Conservation (phyloP, 2,888 invertebrate species). For the Disparrhopalites patrizii region DNA sequence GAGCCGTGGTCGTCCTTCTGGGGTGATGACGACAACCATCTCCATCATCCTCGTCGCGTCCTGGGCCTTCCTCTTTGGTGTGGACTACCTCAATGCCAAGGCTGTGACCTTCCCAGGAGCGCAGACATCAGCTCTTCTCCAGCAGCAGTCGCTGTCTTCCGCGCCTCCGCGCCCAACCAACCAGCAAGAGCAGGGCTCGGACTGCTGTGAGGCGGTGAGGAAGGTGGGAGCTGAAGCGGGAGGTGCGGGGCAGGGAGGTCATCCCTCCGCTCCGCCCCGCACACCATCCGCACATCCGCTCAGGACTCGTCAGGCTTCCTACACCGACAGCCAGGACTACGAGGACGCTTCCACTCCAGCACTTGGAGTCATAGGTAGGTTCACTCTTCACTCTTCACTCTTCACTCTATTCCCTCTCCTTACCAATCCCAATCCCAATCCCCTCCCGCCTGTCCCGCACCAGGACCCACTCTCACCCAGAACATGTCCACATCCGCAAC, state of each 20-base stretch:
- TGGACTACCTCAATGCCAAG: constrained; percentile 5
- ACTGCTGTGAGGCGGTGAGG: neutral
- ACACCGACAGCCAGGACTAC: neutral
- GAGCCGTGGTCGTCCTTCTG: neutral
- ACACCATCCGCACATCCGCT: too few relatives aligned
- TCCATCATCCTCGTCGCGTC: neutral
- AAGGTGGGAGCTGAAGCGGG: too few relatives aligned
- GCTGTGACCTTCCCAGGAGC: constrained; percentile 1
- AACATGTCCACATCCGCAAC: too few relatives aligned
- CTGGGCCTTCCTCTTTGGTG: constrained; percentile 2
- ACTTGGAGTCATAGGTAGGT: constrained; percentile 3
- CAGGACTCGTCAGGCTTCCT: too few relatives aligned
- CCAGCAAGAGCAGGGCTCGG: neutral
- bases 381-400: too few relatives aligned
- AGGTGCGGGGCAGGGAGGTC: too few relatives aligned
- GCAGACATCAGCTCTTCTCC: neutral
- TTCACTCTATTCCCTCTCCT: too few relatives aligned
- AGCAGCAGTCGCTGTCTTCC: too few relatives aligned
- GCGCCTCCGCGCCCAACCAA: too few relatives aligned
- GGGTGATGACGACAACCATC: constrained; percentile 10
- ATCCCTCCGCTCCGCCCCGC: too few relatives aligned
- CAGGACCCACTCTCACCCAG: neutral
- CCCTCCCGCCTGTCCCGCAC: neutral
- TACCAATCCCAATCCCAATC: too few relatives aligned
- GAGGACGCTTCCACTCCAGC: neutral